Base-by-base conservation (phyloP, 2,797 vertebrate species). In the Jordanella pulchra region DNA sequence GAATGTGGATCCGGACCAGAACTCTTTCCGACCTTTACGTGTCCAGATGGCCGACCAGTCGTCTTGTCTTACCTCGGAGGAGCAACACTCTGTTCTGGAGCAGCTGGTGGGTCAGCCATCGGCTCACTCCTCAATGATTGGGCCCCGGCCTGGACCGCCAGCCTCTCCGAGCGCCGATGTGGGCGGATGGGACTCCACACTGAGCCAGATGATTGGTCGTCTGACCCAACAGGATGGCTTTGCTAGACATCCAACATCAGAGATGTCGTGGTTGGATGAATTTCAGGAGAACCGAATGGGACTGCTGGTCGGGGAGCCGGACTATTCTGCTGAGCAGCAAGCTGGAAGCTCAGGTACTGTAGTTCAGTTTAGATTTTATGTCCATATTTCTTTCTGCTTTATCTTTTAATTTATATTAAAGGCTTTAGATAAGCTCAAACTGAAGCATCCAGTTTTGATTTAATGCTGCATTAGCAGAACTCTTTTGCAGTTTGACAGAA, bases 21-120 rank as follows among this genome's bases (percentile, higher is more conserved):
- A 86, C 70, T 84, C 87, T 0, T 90, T 93, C 84, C 75, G 77
- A 12, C 89, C 87, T 74, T 83, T 92, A 83, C 84, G 84, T 73
- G 89, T 84, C n/a, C 84, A 84, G 68, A 58, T 63, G 14, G 13
- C 77, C 0, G 86, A 89, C 70, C 84, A 86, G 64, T 91, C 89
- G 0, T 89, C 89, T 7, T 86, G 64, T 47, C 54, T 85, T 0
- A 6, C 58, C 4, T 65, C 65, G 0, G 84, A 87, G 0, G 76
- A 67, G 4, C 76, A 78, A 14, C 73, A 84, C 50, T 78, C 35
- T 0, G 25, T 51, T 27, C 58, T 89, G 77, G 86, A 76, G 63
- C 86, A 18, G 0, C 58, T 90, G 17, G 81, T 94, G 0, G 89
- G 90, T 23, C 87, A 84, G 0, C 90, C 86, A 0, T 86, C 86